Percentiles rank a stretch among this genome's conserved stretches.
Evolutionary conservation across 1,140 invertebrate species (phyloP).

Genomic region (Papilio glaucus): DNA sequence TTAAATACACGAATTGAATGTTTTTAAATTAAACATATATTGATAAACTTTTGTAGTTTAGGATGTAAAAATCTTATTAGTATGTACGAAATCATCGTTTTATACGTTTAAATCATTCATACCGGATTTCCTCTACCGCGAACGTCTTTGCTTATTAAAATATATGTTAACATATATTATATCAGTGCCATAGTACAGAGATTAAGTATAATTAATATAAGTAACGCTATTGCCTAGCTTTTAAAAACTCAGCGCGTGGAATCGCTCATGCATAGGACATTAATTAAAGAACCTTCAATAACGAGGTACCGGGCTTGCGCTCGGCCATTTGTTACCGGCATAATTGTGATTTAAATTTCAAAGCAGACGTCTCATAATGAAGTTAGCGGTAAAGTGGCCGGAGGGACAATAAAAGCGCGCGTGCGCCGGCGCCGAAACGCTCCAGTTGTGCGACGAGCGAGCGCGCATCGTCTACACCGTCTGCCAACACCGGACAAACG

Average conservation of each 20-base stretch:
- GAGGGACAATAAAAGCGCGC: conserved; percentile 65
- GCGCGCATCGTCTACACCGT: conserved; percentile 28
- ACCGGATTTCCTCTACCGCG: background rate
- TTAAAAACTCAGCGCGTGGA: conserved; percentile 7
- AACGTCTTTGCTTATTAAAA: conserved; percentile 9
- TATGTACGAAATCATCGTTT: background rate
- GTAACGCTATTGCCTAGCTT: background rate
- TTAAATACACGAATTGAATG: no score
- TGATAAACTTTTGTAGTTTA: no score
- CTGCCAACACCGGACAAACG: background rate
- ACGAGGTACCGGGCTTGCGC: conserved; percentile 29
- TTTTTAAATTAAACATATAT: no score
- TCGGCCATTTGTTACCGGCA: conserved; percentile 32
- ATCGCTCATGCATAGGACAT: conserved; percentile 32
- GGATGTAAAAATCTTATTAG: no score
- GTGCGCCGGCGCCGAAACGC: conserved; percentile 70
- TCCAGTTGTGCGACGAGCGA: conserved; percentile 61
- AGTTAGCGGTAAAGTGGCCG: conserved; percentile 57
- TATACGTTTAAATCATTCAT: background rate
- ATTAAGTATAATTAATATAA: conserved; percentile 30
- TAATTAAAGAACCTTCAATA: conserved; percentile 27
- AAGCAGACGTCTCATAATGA: conserved; percentile 60
- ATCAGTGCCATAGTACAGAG: background rate
- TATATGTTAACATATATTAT: conserved; percentile 19
- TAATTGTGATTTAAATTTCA: conserved; percentile 67